Percentiles rank a stretch among this genome's conserved stretches.
Evolutionary conservation across 2,888 invertebrate species (phyloP).

Genomic region (Campaea margaritaria): DNA sequence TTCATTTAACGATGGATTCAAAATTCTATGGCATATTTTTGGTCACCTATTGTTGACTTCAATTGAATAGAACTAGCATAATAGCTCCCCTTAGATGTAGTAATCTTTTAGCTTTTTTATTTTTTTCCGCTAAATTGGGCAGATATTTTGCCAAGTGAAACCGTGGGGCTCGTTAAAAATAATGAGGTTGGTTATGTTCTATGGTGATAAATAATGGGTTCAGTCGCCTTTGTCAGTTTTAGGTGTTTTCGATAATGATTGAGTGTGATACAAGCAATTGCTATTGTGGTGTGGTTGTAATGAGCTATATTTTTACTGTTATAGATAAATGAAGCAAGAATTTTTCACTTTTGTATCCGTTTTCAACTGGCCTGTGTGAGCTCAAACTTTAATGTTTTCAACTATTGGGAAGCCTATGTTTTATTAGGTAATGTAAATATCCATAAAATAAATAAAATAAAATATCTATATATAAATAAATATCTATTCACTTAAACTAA

Average conservation of each 20-base stretch:
- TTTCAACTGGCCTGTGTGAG: too few species aligned
- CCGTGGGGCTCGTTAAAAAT: conserved; percentile 75
- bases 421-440: too few species aligned
- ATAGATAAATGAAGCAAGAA: background rate
- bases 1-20: background rate
- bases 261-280: conserved; percentile 44
- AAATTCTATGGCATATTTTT: conserved; percentile 6
- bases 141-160: conserved; percentile 71
- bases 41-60: conserved; percentile 20
- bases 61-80: conserved; percentile 20
- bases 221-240: conserved; percentile 53
- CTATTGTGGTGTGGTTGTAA: conserved; percentile 1
- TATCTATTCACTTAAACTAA: too few species aligned
- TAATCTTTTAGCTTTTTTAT: conserved; percentile 68
- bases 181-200: conserved; percentile 72
- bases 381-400: too few species aligned
- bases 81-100: conserved; percentile 41
- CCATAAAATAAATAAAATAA: too few species aligned
- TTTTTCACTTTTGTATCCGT: too few species aligned
- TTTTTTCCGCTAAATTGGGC: conserved; percentile 70
- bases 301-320: background rate
- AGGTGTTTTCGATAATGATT: conserved; percentile 48
- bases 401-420: too few species aligned
- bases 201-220: conserved; percentile 67
- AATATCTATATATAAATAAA: too few species aligned